These are phyloP conservation scores for Cybosia mesomella DNA, from an alignment of 2,888 invertebrate species.

Conservation along the genomic window DNA sequence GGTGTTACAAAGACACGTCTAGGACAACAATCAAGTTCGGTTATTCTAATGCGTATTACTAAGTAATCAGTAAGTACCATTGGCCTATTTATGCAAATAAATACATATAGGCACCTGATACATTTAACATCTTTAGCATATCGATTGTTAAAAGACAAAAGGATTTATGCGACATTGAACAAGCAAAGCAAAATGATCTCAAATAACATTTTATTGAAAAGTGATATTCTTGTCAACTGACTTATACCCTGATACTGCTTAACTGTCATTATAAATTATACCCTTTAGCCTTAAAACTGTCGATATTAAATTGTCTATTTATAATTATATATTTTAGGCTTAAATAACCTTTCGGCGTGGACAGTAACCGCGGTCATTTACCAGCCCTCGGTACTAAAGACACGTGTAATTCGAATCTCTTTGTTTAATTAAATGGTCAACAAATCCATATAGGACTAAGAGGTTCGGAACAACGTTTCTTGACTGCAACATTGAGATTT, in stretches of 20 bases:
- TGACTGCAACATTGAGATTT: too few relatives aligned
- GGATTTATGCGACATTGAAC: background rate
- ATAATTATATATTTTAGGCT: background rate
- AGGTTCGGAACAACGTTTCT: too few relatives aligned
- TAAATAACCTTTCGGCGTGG: too few relatives aligned
- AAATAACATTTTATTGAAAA: background rate
- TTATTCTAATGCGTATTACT: background rate
- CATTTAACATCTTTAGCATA: background rate
- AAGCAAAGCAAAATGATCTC: too few relatives aligned
- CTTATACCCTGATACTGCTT: background rate
- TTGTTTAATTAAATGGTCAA: too few relatives aligned
- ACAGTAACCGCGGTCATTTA: background rate
- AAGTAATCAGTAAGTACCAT: background rate
- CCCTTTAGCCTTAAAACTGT: background rate
- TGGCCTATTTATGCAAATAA: background rate
- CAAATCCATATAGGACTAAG: too few relatives aligned
- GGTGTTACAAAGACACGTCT: too few relatives aligned
- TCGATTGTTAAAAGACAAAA: background rate
- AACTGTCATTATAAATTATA: background rate
- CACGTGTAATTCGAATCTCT: too few relatives aligned
- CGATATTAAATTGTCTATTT: background rate
- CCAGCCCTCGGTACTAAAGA: background rate
- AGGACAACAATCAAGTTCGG: background rate
- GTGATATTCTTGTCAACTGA: background rate
- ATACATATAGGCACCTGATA: background rate